Evolutionary conservation across 1,140 invertebrate species (phyloP), one percentile per base, ranked within the genome.

Genomic region (Nephila pilipes): DNA sequence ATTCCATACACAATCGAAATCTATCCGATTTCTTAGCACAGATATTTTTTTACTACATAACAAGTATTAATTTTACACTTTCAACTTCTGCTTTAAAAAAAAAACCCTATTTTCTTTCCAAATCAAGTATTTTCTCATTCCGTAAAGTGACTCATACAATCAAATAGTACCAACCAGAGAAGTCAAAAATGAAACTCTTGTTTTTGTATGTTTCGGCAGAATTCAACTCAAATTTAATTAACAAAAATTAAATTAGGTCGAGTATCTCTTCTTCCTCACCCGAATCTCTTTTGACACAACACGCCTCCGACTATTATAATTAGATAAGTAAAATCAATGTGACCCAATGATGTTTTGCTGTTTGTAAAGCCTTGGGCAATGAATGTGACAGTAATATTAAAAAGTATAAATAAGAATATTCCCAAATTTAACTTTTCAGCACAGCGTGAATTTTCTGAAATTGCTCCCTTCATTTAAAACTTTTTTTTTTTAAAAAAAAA

Each of bases 291-390:
- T 46, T 46, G 46, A 46, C 46, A 46, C 69, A 32, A 75, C 32
- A 18, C 29, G 69, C 69, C 69, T 75, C 12, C 69, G 69, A 36
- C 32, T 75, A 75, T 75, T 75, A 75, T 75, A 75, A 75, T 75
- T 75, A 75, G 29, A 75, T 36, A 32, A 32, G 32, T 5, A 75
- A 75, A 75, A 36, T 75, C 25, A 75, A 18, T 36, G 18, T 29
- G 25, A 75, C 69, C 16, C 69, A 32, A 29, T 75, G 29, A 75
- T 29, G 32, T 60, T 60, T 32, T 36, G 25, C 29, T 36, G 18
- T 36, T 29, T 2, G 6, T 46, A 0, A 46, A 4, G 46, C 46
- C 46, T 46, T 10, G 46, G 46, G 46, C 46, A 46, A 46, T 46
- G 46, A 46, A 46, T 46, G 46, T 46, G 46, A 46, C 12, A 6